These are phyloP conservation scores for Urophycis tenuis DNA, from an alignment of 2,797 vertebrate species.

Conservation along the genomic window DNA sequence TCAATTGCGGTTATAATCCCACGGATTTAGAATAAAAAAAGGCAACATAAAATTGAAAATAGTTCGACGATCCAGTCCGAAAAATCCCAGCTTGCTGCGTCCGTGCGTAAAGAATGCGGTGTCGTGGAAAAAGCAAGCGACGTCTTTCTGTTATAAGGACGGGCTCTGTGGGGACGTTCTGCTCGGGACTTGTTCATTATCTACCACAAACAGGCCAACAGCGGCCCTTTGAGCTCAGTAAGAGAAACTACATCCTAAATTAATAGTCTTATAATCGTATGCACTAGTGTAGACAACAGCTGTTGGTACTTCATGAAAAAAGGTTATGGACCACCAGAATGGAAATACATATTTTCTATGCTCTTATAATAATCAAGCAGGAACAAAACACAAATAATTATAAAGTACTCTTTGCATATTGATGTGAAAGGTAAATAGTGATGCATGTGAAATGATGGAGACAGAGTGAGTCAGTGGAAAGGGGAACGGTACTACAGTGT, in stretches of 20 bases:
- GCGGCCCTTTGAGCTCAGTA: slow-evolving; percentile 61
- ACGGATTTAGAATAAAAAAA: neutral
- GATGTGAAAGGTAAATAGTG: neutral
- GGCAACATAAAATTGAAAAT: neutral
- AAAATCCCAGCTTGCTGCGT: slow-evolving; percentile 8
- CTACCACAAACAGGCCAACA: slow-evolving; percentile 46
- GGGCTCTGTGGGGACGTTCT: slow-evolving; percentile 14
- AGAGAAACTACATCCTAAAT: slow-evolving; percentile 18
- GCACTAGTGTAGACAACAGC: neutral
- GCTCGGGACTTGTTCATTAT: slow-evolving; percentile 14
- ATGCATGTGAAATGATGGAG: neutral
- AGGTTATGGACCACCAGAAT: neutral
- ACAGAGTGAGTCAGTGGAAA: neutral
- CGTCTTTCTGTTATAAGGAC: slow-evolving; percentile 3
- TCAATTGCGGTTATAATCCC: neutral
- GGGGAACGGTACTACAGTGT: neutral
- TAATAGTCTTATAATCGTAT: neutral
- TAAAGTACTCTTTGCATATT: neutral
- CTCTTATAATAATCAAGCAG: neutral
- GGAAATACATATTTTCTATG: neutral
- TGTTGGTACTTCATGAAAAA: neutral
- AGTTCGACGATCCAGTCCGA: neutral
- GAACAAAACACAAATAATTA: neutral
- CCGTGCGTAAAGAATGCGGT: neutral
- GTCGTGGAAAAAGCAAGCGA: neutral